Evolutionary conservation across 2,113 vertebrate genomes (phyloP), one percentile per base, ranked within the genome.

Genomic region (Blennius ocellaris): DNA sequence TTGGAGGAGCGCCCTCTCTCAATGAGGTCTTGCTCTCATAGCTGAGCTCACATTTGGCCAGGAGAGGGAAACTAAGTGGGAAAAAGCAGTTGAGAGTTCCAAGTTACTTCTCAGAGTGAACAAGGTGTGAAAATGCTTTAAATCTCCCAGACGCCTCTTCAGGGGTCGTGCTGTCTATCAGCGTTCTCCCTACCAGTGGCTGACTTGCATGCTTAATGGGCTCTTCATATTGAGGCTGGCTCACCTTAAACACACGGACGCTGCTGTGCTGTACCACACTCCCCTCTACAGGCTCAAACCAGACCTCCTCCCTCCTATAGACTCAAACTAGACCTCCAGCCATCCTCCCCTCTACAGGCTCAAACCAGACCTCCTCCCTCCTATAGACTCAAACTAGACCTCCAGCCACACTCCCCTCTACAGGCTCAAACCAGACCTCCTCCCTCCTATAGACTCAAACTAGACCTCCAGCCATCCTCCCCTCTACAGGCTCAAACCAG

Each of bases 191-290:
- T 76, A 40, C 62, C 38, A 0, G 16, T 67, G 40, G 71, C 82
- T 83, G 80, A 78, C 73, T 78, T 51, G 76, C 87, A 85, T 87
- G 16, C 66, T 44, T 62, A 81, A 83, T 76, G 36, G 59, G 30
- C 45, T 77, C 7, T 62, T 55, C 66, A 44, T 80, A 69, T 39
- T 36, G 56, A 37, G 14, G 52, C 72, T 7, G 15, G 21, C 56
- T 83, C 61, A 61, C 21, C 73, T 81, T 50, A 64, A 56, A 72
- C 41, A 71, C 50, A 53, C 62, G 66, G 76, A 54, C 50, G 30
- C 44, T 12, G 55, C 77, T 85, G n/a, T 16, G 47, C 71, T 87
- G 76, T 73, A 30, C 21, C 21, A 30, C 21, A 30, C 21, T 30
- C 21, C 21, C 21, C 21, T 30, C 21, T 30, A 30, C 21, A 30